These are phyloP conservation scores for Trichacis sp. DNA, from an alignment of 2,888 invertebrate genomes.

Conservation along the genomic window DNA sequence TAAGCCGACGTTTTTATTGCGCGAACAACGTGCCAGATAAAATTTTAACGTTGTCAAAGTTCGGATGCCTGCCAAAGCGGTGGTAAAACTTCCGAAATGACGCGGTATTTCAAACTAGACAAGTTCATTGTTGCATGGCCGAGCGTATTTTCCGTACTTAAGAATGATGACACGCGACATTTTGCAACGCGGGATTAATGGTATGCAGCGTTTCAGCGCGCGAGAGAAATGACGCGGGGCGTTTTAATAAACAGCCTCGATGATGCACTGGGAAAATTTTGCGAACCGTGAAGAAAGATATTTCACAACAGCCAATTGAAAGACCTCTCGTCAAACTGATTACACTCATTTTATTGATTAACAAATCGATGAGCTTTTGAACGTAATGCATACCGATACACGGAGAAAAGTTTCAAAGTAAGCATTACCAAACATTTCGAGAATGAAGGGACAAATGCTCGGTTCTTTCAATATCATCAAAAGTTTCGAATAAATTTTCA, in stretches of 20 bases:
- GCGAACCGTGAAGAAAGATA: too few relatives aligned
- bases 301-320: too few relatives aligned
- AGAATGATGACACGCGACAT: constrained; percentile 43
- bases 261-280: constrained; percentile 23
- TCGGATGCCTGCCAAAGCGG: constrained; percentile 21
- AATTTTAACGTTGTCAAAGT: constrained; percentile 39
- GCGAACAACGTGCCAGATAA: constrained; percentile 35
- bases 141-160: constrained; percentile 34
- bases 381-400: too few relatives aligned
- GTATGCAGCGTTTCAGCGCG: constrained; percentile 41
- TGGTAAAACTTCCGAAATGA: constrained; percentile 34
- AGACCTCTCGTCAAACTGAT: too few relatives aligned
- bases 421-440: too few relatives aligned
- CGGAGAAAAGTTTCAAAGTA: too few relatives aligned
- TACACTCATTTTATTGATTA: too few relatives aligned
- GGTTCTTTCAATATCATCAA: too few relatives aligned
- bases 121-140: constrained; percentile 35
- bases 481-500: too few relatives aligned
- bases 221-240: constrained; percentile 39
- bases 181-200: constrained; percentile 42
- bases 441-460: too few relatives aligned
- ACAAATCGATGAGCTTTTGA: too few relatives aligned
- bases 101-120: constrained; percentile 23
- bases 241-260: constrained; percentile 39
- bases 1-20: neutral